Conservation (phyloP, 2,888 invertebrate genomes). For the Bombylius discolor region DNA sequence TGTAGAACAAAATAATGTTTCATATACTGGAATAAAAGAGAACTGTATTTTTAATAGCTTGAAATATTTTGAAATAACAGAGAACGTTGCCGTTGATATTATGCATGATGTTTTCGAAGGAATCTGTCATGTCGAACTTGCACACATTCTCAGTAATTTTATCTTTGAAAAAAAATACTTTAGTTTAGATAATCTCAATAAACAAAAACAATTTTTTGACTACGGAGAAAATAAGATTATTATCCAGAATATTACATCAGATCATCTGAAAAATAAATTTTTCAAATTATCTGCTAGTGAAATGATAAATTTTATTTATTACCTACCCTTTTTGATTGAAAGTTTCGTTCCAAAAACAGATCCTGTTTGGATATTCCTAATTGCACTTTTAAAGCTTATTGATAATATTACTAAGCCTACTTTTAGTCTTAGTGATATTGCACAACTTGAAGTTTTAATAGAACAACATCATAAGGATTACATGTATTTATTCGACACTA, state of each 20-base stretch:
- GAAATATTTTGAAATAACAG: conserved; percentile 11
- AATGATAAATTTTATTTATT: conserved; percentile 10
- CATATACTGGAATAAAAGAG: conserved; percentile 3
- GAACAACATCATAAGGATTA: conserved; percentile 7
- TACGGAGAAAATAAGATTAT: no score
- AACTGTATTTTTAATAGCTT: conserved; percentile 2
- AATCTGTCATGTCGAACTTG: conserved; percentile 6
- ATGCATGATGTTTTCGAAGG: conserved; percentile 15
- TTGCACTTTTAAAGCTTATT: neutral
- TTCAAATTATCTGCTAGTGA: conserved; percentile 10
- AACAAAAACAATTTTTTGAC: neutral
- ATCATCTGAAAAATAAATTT: conserved; percentile 5
- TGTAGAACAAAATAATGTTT: neutral
- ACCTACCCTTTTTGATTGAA: conserved; percentile 9
- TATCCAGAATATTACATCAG: neutral
- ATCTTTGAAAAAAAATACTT: conserved; percentile 8
- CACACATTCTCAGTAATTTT: conserved; percentile 7
- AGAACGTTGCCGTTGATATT: conserved; percentile 11
- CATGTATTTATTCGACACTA: conserved; percentile 6
- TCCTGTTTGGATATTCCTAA: conserved; percentile 5
- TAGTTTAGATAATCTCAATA: conserved; percentile 1
- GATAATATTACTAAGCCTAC: conserved; percentile 3
- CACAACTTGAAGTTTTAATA: neutral
- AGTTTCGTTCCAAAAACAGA: conserved; percentile 9
- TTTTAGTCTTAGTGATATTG: neutral